Evolutionary conservation across 2,888 invertebrate species (phyloP), one percentile per base, ranked within the genome.

Genomic region (Leptura quadrifasciata): DNA sequence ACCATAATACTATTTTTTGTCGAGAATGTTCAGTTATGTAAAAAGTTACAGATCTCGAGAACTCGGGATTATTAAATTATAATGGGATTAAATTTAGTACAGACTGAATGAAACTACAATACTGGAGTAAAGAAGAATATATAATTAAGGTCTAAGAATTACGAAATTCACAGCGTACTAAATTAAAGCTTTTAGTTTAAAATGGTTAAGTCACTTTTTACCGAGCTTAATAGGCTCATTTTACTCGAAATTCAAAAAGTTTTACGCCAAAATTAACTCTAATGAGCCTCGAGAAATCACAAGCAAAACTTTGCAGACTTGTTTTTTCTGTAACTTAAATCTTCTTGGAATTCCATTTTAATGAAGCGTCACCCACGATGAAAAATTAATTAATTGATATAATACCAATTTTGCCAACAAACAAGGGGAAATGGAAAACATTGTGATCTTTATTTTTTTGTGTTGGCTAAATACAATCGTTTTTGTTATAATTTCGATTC

Each of bases 161-260:
- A 47, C n/a, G 47, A 47, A 47, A n/a, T n/a, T 47, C n/a, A n/a
- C n/a, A 47, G 47, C 15, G 47, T 47, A 47, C 47, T 47, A 47
- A 47, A 47, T 47, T 47, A 47, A 47, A 47, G 47, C 47, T 47
- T 47, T 47, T 47, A 47, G 47, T 47, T n/a, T n/a, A 47, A 47
- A 47, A 47, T n/a, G 47, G n/a, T 47, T 47, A 47, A 47, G 47
- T n/a, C 47, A 47, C n/a, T 47, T 47, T 47, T 47, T 47, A 6
- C 47, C 47, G 15, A 47, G 47, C 47, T 47, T 47, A 47, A 47
- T 47, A 47, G n/a, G n/a, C 47, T 47, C 15, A 47, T 12, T 47
- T 47, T 47, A 47, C 47, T 47, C 47, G 17, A 47, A 39, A 47
- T 47, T 47, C 47, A 47, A 47, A 47, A 47, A 47, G 47, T 47